Conservation (phyloP, 2,888 invertebrate genomes). For the Stenoptilia bipunctidactyla region DNA sequence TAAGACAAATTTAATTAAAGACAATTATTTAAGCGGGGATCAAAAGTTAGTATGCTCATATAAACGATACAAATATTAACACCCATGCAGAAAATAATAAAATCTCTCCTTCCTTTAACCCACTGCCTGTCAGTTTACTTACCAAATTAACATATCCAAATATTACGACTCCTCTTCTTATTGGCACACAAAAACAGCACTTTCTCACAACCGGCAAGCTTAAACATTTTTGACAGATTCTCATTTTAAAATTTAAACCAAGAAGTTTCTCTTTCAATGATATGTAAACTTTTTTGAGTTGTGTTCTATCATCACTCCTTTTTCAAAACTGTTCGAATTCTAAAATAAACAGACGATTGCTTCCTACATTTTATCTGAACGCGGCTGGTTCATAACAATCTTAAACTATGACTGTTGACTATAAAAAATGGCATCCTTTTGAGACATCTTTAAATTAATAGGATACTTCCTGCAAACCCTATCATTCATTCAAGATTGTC, state of each 20-base stretch:
- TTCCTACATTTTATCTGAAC: too few relatives aligned
- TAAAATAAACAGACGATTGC: too few relatives aligned
- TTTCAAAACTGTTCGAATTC: too few relatives aligned
- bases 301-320: too few relatives aligned
- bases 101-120: too few relatives aligned
- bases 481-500: background rate
- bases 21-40: too few relatives aligned
- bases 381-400: constrained; percentile 14
- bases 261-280: too few relatives aligned
- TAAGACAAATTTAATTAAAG: too few relatives aligned
- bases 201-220: constrained; percentile 30
- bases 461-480: constrained; percentile 17
- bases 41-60: too few relatives aligned
- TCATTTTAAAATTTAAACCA: constrained; percentile 25
- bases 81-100: too few relatives aligned
- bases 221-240: constrained; percentile 22
- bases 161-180: constrained; percentile 37
- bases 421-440: constrained; percentile 17
- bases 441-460: constrained; percentile 17
- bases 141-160: constrained; percentile 49
- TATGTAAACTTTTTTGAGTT: too few relatives aligned
- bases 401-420: constrained; percentile 17
- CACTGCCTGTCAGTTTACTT: constrained; percentile 25
- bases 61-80: too few relatives aligned
- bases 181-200: constrained; percentile 45